These are phyloP conservation scores for Pogoniulus pusillus DNA, from an alignment of 2,797 vertebrate species.

Conservation along the genomic window DNA sequence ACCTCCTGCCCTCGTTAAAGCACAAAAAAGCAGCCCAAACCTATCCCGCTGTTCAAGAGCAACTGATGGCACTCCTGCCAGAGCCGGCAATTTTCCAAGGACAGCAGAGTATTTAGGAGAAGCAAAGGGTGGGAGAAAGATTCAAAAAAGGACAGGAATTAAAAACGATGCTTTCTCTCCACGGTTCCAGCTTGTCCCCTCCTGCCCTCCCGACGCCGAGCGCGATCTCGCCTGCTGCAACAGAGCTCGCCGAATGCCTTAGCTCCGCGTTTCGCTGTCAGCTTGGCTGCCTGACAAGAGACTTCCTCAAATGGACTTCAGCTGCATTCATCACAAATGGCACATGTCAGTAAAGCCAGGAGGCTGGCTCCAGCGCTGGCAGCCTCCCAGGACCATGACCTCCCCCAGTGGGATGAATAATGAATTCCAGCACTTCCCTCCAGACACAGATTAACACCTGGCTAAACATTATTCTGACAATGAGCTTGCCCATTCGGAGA, in stretches of 20 bases:
- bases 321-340: conserved; percentile 81
- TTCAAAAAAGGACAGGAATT: not conserved
- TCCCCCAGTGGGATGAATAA: conserved; percentile 74
- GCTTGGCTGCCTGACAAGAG: conserved; percentile 86
- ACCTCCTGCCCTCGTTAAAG: conserved; percentile 9
- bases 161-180: not conserved
- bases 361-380: conserved; percentile 76
- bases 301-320: conserved; percentile 84
- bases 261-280: conserved; percentile 53
- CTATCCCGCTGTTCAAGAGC: not conserved
- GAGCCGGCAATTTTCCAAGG: not conserved
- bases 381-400: conserved; percentile 73
- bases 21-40: not conserved
- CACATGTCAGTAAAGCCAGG: conserved; percentile 85
- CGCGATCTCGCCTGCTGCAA: conserved; percentile 12
- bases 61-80: not conserved
- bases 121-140: not conserved
- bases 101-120: fast-evolving
- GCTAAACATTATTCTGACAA: conserved; percentile 81
- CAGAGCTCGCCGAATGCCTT: conserved; percentile 45
- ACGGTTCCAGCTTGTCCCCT: not conserved
- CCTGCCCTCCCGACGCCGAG: not conserved
- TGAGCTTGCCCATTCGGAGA: conserved; percentile 35
- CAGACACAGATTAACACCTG: conserved; percentile 82
- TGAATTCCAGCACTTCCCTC: conserved; percentile 76